Evolutionary conservation across 2,113 vertebrate genomes (phyloP), one percentile per base, ranked within the genome.

Genomic region (Siphamia tubifer): DNA sequence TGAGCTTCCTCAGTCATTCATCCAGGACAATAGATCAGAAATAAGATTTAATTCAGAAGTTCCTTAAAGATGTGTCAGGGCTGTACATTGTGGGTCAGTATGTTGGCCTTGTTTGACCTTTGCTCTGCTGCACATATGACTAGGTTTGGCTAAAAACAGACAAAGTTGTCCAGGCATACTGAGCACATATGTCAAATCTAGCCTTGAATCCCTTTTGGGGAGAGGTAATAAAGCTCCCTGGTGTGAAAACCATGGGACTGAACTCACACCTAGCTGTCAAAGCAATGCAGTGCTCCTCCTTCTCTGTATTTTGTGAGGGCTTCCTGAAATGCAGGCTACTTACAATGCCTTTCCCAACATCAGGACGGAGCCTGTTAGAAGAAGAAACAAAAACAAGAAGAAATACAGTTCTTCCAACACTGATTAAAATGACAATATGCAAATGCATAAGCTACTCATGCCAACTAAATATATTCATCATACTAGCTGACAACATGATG

Each of bases 281-380:
- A 63, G 36, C 43, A 25, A 57, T 53, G 19, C 5, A 28, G 48
- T 52, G 71, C n/a, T n/a, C n/a, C n/a, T n/a, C n/a, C 53, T 78
- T 81, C 60, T 77, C 53, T 34, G 67, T n/a, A 13, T 35, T 61
- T 67, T 43, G 55, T 34, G 13, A 63, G 67, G 5, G 45, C 63
- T 60, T 42, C 25, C 27, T 52, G 54, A 69, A 55, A 60, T 15
- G 67, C 47, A 70, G 23, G 45, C 31, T 55, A 55, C 12, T 16
- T 17, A 28, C 24, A 49, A 24, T 6, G n/a, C 45, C 58, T 12
- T 48, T 62, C 31, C 9, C 13, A 55, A 68, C 44, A 9, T 45
- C 20, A 34, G 32, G 39, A 35, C 39, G 7, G 25, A 31, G 21
- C 62, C 35, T 35, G 39, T 51, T 58, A 16, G 62, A 19, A 65